Conservation (phyloP, 2,797 vertebrate genomes). For the Liasis olivaceus region DNA sequence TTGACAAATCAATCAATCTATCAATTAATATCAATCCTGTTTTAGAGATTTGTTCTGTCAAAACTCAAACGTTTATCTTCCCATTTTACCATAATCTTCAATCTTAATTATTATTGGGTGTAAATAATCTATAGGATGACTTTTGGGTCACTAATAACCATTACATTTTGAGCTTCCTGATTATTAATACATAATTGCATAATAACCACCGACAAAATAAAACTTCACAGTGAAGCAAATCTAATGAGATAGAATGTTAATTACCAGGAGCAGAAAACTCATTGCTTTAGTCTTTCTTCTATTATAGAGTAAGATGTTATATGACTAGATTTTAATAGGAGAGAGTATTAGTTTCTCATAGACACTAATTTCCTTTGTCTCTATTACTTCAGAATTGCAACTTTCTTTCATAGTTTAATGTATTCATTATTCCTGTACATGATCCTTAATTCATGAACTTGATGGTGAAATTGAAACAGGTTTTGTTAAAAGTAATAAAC, state of each 20-base stretch:
- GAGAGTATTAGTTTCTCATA: constrained; percentile 70
- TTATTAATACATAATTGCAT: constrained; percentile 63
- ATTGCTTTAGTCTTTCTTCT: constrained; percentile 63
- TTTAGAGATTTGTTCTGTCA: background rate
- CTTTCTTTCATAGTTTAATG: constrained; percentile 58
- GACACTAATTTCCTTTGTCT: constrained; percentile 76
- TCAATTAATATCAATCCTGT: background rate
- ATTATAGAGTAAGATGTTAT: constrained; percentile 59
- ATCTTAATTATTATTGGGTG: constrained; percentile 44
- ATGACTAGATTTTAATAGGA: constrained; percentile 64
- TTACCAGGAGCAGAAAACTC: constrained; percentile 73
- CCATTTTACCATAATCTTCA: constrained; percentile 22
- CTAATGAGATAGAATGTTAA: constrained; percentile 73
- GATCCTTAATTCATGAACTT: constrained; percentile 54
- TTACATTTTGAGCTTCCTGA: constrained; percentile 45
- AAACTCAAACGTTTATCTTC: constrained; percentile 26
- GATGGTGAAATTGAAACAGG: constrained; percentile 47
- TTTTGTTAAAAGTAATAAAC: constrained; percentile 53
- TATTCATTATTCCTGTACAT: constrained; percentile 64
- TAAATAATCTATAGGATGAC: constrained; percentile 47
- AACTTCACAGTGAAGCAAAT: constrained; percentile 71
- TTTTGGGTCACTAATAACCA: constrained; percentile 48
- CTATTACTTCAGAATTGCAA: constrained; percentile 55
- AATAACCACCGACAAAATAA: constrained; percentile 73
- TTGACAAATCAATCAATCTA: background rate